Evolutionary conservation across 2,888 invertebrate species (phyloP).

Genomic region (Agonum fuliginosum): DNA sequence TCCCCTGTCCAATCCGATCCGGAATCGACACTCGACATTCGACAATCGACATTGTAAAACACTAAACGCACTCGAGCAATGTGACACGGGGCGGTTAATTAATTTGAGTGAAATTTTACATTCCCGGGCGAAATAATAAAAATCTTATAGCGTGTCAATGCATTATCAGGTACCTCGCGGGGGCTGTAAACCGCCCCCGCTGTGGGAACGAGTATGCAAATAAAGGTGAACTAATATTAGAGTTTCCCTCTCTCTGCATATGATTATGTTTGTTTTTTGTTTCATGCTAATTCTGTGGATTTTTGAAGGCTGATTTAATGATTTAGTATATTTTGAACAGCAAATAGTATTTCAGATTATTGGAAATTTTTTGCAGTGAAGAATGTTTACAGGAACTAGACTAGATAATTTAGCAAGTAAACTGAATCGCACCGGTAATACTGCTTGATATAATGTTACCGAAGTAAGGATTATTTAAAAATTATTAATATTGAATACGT

Average conservation of each 20-base stretch:
- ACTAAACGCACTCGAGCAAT: slow-evolving; percentile 38
- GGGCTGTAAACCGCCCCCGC: slow-evolving; percentile 40
- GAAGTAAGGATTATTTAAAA: too few species aligned
- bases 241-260: background rate
- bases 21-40: too few species aligned
- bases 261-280: background rate
- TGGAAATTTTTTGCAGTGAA: too few species aligned
- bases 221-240: slow-evolving; percentile 23
- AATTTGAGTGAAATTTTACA: slow-evolving; percentile 56
- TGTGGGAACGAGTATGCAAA: slow-evolving; percentile 8
- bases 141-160: slow-evolving; percentile 65
- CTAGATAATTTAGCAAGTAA: too few species aligned
- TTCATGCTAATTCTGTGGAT: background rate
- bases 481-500: too few species aligned
- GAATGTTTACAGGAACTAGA: too few species aligned
- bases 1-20: slow-evolving; percentile 30
- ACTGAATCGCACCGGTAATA: too few species aligned
- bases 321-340: background rate
- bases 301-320: background rate
- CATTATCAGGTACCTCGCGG: slow-evolving; percentile 63
- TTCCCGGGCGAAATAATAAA: slow-evolving; percentile 52
- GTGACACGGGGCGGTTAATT: slow-evolving; percentile 40
- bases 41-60: slow-evolving; percentile 49
- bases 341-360: too few species aligned
- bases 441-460: too few species aligned